phyloP scores from a whole-genome alignment of 2,113 vertebrate genomes.

The zebrafish (Danio rerio) region GRCz12tu NC_133191.1:45448501-45449000 shows the following conservation, averaged over 20 bases:
- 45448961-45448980: not conserved
- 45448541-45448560: not conserved
- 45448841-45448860: conserved; percentile 1
- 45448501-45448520: not conserved
- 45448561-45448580: not conserved
- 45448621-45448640: too few species aligned
- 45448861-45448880: not conserved
- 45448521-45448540: not conserved
- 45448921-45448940: not conserved
- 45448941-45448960: conserved; percentile 1
- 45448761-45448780: not conserved
- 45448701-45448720: too few species aligned
- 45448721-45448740: too few species aligned
- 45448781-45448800: not conserved
- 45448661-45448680: too few species aligned
- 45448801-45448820: not conserved
- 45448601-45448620: too few species aligned
- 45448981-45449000: conserved; percentile 1
- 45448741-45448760: too few species aligned
- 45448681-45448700: too few species aligned
- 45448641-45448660: too few species aligned
- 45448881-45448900: not conserved
- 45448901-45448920: not conserved
- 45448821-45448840: not conserved
- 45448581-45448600: too few species aligned